Conservation (phyloP, 2,797 vertebrate species). For the Premnoplex brunnescens region DNA sequence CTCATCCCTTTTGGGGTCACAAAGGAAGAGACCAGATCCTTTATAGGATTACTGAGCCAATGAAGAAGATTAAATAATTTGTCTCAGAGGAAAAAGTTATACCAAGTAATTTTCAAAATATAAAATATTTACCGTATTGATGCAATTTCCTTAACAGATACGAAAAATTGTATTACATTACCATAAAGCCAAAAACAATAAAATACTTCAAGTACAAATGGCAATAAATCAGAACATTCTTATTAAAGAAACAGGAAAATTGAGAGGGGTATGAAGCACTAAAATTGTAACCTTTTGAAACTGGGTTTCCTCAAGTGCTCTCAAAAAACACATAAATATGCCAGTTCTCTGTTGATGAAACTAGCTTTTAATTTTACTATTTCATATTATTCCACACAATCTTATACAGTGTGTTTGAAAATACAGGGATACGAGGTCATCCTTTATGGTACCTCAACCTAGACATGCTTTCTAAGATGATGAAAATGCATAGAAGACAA, state of each 20-base stretch:
- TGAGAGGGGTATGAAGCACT: not conserved
- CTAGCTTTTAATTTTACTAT: not conserved
- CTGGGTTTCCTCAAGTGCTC: not conserved
- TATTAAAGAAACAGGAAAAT: not conserved
- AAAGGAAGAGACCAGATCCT: not conserved
- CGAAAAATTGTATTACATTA: not conserved
- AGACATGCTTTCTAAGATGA: not conserved
- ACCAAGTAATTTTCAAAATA: slow-evolving; percentile 3
- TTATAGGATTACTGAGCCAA: not conserved
- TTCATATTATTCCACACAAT: not conserved
- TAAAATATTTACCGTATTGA: not conserved
- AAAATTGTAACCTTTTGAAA: not conserved
- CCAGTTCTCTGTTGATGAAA: not conserved
- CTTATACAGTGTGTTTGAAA: not conserved
- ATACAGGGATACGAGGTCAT: not conserved
- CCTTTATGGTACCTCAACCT: not conserved
- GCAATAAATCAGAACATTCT: not conserved
- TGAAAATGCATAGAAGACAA: not conserved
- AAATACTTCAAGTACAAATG: not conserved
- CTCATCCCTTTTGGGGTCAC: not conserved
- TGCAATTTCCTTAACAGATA: slow-evolving; percentile 11
- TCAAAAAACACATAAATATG: not conserved
- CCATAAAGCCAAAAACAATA: not conserved
- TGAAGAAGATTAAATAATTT: not conserved
- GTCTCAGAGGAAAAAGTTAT: not conserved